Percentiles rank a stretch among this genome's conserved stretches.
phyloP scores from a whole-genome alignment of 2,113 vertebrate genomes.

The Pampusana beccarii region DNA sequence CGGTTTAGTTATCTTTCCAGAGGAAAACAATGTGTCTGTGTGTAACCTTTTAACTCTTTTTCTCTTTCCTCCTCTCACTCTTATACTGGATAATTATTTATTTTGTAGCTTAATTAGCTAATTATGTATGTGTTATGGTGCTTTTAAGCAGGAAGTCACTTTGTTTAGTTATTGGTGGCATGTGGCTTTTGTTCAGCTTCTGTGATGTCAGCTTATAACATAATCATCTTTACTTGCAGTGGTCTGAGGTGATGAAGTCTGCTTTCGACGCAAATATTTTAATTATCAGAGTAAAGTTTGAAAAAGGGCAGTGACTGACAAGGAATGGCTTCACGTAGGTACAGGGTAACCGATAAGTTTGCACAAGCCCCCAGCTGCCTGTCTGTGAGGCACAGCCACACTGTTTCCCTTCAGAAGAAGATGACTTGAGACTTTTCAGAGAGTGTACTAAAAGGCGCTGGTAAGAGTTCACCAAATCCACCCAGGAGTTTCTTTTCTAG shows the following conservation, averaged over 20 bases:
- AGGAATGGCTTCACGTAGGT: neutral
- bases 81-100: constrained; percentile 69
- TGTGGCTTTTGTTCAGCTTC: constrained; percentile 41
- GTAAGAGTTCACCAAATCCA: neutral
- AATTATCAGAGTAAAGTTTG: constrained; percentile 13
- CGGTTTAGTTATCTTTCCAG: constrained; percentile 14
- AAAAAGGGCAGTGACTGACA: neutral
- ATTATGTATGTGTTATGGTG: constrained; percentile 57
- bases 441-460: neutral
- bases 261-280: constrained; percentile 14
- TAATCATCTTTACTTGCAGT: constrained; percentile 14
- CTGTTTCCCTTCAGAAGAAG: neutral
- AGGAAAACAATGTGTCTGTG: neutral
- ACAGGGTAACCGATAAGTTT: neutral
- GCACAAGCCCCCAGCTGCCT: neutral
- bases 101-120: constrained; percentile 72
- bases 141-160: constrained; percentile 64
- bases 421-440: neutral
- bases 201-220: constrained; percentile 47
- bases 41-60: constrained; percentile 44
- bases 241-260: constrained; percentile 9
- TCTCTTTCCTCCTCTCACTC: constrained; percentile 31
- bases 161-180: constrained; percentile 62
- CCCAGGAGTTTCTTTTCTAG: neutral
- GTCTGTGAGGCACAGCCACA: neutral